Conservation (phyloP, 2,113 vertebrate species). For the Orientallactaga bullata region DNA sequence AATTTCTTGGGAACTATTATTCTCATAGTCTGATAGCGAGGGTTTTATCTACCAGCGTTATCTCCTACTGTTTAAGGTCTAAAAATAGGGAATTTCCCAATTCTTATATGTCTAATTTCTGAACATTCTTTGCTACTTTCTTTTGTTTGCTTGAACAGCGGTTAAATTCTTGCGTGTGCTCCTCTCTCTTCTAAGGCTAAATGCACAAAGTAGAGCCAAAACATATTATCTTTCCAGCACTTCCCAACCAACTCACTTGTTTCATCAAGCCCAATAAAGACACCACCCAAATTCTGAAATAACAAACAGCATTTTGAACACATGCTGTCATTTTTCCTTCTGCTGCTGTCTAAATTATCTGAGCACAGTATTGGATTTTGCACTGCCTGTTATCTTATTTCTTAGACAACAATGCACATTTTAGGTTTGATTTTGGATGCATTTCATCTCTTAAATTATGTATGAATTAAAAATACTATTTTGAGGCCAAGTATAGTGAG, state of each 20-base stretch:
- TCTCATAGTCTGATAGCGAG: too few relatives aligned
- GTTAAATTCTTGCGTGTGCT: too few relatives aligned
- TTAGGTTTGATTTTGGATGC: neutral
- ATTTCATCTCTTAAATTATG: neutral
- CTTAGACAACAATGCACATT: neutral
- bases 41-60: neutral
- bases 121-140: neutral
- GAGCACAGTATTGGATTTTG: too few relatives aligned
- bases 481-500: too few relatives aligned
- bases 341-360: too few relatives aligned
- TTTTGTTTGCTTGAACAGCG: too few relatives aligned
- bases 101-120: neutral
- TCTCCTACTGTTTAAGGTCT: neutral
- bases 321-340: neutral
- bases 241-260: neutral
- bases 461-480: neutral
- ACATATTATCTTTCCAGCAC: neutral
- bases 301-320: neutral
- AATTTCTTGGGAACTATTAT: too few relatives aligned
- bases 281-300: neutral
- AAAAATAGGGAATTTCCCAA: neutral
- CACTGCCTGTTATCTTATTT: neutral
- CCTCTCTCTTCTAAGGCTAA: neutral
- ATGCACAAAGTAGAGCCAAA: neutral
- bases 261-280: neutral